A percentile compares a stretch with the other conserved stretches of the same genome.
Evolutionary conservation across 2,113 vertebrate species (phyloP).

Genomic region (Pyrgilauda ruficollis): DNA sequence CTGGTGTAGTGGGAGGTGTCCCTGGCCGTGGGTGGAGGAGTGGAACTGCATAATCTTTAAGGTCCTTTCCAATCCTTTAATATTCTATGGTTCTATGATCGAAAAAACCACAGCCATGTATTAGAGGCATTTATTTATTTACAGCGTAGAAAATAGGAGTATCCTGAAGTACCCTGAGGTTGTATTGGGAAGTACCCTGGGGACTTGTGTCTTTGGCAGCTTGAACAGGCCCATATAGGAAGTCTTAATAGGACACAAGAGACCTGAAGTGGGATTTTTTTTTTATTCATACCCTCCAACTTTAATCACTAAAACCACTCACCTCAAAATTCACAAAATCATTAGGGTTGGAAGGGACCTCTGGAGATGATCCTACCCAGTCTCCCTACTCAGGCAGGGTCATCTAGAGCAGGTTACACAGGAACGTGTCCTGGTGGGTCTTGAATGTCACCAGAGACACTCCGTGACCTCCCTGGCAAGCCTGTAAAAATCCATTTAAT

Average conservation of each 20-base stretch:
- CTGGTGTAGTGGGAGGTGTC: not conserved
- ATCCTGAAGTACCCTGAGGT: not conserved
- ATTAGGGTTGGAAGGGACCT: not conserved
- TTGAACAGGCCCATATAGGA: not conserved
- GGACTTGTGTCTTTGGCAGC: rapidly evolving
- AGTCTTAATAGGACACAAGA: too few relatives aligned
- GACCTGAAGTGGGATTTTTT: not conserved
- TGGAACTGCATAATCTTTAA: not conserved
- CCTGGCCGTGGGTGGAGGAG: rapidly evolving
- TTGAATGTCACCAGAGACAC: not conserved
- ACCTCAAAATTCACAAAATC: not conserved
- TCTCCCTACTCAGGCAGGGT: not conserved
- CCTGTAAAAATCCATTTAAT: not conserved
- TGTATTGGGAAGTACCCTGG: not conserved
- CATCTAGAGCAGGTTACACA: not conserved
- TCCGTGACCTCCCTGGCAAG: not conserved
- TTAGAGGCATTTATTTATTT: not conserved
- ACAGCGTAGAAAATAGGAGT: not conserved
- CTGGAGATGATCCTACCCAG: not conserved
- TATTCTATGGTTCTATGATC: not conserved
- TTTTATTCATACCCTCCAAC: rapidly evolving
- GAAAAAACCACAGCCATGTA: rapidly evolving
- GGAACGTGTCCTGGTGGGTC: rapidly evolving
- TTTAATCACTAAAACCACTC: not conserved
- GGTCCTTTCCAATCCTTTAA: not conserved